Evolutionary conservation across 1,140 invertebrate genomes (phyloP).

Genomic region (Pygmarrhopalites habei): DNA sequence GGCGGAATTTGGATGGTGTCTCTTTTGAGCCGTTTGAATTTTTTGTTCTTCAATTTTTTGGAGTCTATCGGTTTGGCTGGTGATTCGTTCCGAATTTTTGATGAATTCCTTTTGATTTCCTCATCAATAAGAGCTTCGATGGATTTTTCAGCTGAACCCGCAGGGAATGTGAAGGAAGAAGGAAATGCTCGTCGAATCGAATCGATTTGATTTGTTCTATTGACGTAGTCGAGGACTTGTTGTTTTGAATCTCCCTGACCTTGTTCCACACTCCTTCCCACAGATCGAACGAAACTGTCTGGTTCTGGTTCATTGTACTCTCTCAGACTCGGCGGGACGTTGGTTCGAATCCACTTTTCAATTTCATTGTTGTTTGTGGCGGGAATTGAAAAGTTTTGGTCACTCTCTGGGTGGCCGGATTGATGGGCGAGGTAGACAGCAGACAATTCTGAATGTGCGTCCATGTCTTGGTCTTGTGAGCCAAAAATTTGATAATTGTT

Average conservation of each 20-base stretch:
- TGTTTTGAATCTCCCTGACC: not conserved
- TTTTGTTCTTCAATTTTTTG: no score
- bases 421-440: not conserved
- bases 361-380: not conserved
- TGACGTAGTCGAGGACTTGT: no score
- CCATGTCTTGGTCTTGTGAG: not conserved
- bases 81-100: not conserved
- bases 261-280: not conserved
- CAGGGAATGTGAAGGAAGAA: not conserved
- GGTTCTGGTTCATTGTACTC: not conserved
- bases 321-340: not conserved
- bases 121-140: not conserved
- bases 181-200: not conserved
- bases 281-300: not conserved
- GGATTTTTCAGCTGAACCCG: not conserved
- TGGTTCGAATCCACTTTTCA: not conserved
- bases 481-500: constrained; percentile 3
- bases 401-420: not conserved
- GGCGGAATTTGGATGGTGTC: not conserved
- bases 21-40: no score
- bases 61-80: no score
- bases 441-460: not conserved
- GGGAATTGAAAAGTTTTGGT: not conserved
- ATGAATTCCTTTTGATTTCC: not conserved
- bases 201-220: no score